A percentile compares a stretch with the other conserved stretches of the same genome.
Conservation (phyloP, 2,113 vertebrate species). For the Dipodomys merriami region DNA sequence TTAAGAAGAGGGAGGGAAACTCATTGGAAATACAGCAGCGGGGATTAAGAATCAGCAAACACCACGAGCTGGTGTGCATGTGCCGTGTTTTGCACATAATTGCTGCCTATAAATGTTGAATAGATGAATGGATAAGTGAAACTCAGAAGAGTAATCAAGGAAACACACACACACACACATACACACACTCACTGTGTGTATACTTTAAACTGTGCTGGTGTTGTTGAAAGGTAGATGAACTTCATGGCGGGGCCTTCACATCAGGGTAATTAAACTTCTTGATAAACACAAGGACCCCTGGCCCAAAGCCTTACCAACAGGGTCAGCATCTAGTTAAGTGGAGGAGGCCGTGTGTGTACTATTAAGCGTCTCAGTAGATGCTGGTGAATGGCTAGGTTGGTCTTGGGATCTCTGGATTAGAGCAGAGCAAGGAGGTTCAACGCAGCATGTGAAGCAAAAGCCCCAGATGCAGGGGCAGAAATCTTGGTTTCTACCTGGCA, state of each 20-base stretch:
- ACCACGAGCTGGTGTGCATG: background rate
- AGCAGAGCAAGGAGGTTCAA: background rate
- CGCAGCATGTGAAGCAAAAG: background rate
- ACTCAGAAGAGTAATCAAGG: background rate
- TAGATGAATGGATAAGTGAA: constrained; percentile 19
- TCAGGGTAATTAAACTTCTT: background rate
- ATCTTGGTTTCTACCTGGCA: background rate
- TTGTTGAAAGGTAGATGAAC: background rate
- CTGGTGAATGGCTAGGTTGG: background rate
- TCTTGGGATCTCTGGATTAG: background rate
- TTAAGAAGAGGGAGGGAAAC: constrained; percentile 25
- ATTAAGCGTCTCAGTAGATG: background rate
- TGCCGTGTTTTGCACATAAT: background rate
- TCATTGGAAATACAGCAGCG: background rate
- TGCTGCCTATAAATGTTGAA: background rate
- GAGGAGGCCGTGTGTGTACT: background rate
- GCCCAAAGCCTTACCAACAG: background rate
- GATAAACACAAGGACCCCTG: background rate
- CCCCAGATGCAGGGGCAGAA: too few species aligned
- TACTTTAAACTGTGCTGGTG: background rate
- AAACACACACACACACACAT: background rate
- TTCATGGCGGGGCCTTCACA: background rate
- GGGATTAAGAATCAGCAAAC: background rate
- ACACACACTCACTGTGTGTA: background rate
- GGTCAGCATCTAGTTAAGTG: background rate